Evolutionary conservation across 2,888 invertebrate genomes (phyloP).

Genomic region (Nomada hirtipes): DNA sequence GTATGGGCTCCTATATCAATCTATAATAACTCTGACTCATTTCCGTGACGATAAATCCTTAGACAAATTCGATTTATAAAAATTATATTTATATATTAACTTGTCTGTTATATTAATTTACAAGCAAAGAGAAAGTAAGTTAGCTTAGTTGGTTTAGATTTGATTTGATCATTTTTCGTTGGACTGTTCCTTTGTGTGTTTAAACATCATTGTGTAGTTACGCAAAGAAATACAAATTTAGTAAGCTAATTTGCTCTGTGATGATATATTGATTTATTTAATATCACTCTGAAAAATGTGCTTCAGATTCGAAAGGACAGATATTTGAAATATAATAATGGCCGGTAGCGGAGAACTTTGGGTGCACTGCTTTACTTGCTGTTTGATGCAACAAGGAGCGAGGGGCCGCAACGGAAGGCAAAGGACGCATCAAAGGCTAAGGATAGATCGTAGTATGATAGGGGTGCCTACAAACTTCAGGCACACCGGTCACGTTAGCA

Average conservation of each 20-base stretch:
- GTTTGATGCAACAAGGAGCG: constrained; percentile 92
- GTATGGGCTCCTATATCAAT: constrained; percentile 1
- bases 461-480: constrained; percentile 97
- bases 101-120: background rate
- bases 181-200: background rate
- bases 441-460: constrained; percentile 97
- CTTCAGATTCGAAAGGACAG: constrained; percentile 18
- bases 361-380: constrained; percentile 97
- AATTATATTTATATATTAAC: background rate
- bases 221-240: background rate
- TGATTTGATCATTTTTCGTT: background rate
- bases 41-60: background rate
- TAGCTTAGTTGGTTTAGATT: background rate
- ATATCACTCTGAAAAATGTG: background rate
- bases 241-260: background rate
- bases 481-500: constrained; percentile 96
- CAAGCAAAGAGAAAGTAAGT: background rate
- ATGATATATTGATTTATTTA: background rate
- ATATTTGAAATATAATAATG: constrained; percentile 82
- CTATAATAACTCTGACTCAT: constrained; percentile 31
- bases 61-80: background rate
- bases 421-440: constrained; percentile 87
- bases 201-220: background rate
- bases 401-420: constrained; percentile 85
- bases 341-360: constrained; percentile 92